Conservation (phyloP, 1,140 invertebrate species). For the Neelides sp. region DNA sequence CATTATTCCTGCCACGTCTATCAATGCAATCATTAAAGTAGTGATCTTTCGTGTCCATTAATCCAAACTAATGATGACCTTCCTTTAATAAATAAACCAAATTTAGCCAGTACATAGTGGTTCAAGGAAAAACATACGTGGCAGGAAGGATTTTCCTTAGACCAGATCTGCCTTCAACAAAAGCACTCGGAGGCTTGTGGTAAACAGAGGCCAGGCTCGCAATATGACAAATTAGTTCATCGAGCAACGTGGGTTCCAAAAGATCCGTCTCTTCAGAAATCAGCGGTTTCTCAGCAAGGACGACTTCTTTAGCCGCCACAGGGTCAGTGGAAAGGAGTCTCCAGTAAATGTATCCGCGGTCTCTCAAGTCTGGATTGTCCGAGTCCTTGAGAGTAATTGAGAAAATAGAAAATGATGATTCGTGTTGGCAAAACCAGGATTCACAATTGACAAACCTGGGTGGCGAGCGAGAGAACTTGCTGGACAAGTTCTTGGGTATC, state of each 20-base stretch:
- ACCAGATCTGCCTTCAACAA: constrained; percentile 70
- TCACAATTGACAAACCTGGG: constrained; percentile 27
- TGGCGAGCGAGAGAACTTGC: constrained; percentile 41
- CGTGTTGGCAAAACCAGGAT: not conserved
- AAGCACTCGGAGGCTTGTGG: constrained; percentile 96
- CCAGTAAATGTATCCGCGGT: constrained; percentile 99
- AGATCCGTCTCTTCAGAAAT: constrained; percentile 99
- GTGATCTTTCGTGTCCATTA: no score
- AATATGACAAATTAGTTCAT: constrained; percentile 98
- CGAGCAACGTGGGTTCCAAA: constrained; percentile 90
- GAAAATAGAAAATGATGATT: constrained; percentile 1
- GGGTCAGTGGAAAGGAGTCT: constrained; percentile 95
- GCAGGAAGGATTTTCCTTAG: constrained; percentile 42
- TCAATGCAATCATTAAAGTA: no score
- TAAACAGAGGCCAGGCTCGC: constrained; percentile 96
- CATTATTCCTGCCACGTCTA: no score
- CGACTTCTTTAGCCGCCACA: constrained; percentile 94
- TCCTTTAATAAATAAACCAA: no score
- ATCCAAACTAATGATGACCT: no score
- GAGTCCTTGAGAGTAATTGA: constrained; percentile 61
- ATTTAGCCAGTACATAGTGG: not conserved
- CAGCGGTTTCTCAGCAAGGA: constrained; percentile 91
- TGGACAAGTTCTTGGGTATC: constrained; percentile 98
- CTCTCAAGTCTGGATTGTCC: constrained; percentile 97
- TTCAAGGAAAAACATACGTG: constrained; percentile 5